Base-by-base conservation (phyloP, 2,797 vertebrate genomes). In the Phyllotis vaccarum region DNA sequence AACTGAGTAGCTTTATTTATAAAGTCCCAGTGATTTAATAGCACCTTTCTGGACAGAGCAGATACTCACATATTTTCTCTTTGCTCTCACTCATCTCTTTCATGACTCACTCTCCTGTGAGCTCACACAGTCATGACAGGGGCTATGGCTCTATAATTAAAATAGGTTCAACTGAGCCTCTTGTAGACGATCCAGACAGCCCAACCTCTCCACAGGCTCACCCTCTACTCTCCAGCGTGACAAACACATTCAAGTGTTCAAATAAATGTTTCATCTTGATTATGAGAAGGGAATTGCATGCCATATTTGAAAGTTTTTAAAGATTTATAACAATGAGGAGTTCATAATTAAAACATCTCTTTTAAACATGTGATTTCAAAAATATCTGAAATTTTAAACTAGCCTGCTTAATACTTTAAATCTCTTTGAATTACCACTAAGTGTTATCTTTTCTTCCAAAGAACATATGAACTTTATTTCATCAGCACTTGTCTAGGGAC, bases 291-390 rank as follows among this genome's bases (percentile, higher is more conserved):
- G 58, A 97, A 86, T 58, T 62, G 29, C 22, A 86, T 46, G 24
- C 1, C 3, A 19, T 40, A 70, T 58, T 8, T 85, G 70, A 93
- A 74, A 31, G 1, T 1, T 81, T 80, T 43, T 78, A 74, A 27
- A 95, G 70, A 24, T 46, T 31, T 19, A 76, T 75, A 79, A 54
- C 16, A 87, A 72, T 31, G 24, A 21, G 24, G 56, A 56, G 29
- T 81, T 91, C 66, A 76, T 62, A 34, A 46, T 62, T 88, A 49
- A 24, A 64, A 91, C 64, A 83, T 75, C 14, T 54, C 54, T 86
- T 92, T 90, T 81, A 24, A 92, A 95, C 1, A 1, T 24, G 13
- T n/a, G 27, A 89, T 81, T 96, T 95, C 34, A 86, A 80, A 92
- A 74, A 34, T 56, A 89, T 64, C 40, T 72, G 37, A 85, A 4